A percentile compares a stretch with the other conserved stretches of the same genome.
Evolutionary conservation across 2,113 vertebrate genomes (phyloP).

Genomic region (Podarcis muralis): DNA sequence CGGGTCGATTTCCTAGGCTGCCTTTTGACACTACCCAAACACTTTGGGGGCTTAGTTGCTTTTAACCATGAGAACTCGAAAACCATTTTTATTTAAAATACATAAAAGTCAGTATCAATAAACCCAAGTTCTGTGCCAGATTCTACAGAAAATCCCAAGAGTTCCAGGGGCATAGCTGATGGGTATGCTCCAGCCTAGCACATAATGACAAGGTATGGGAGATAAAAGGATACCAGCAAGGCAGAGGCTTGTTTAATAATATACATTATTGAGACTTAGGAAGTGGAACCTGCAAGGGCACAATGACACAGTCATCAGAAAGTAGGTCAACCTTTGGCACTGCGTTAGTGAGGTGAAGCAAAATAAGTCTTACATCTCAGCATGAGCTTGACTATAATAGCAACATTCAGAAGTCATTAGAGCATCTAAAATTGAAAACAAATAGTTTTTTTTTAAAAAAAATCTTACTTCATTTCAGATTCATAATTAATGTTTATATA

Average conservation of each 20-base stretch:
- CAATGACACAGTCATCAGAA: neutral
- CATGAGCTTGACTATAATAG: neutral
- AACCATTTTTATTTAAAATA: neutral
- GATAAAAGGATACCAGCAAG: neutral
- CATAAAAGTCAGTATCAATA: neutral
- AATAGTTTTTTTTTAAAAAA: neutral
- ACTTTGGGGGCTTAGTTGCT: neutral
- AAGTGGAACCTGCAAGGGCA: neutral
- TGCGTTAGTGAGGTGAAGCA: neutral
- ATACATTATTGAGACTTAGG: neutral
- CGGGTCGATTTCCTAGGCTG: neutral
- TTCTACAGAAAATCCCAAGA: neutral
- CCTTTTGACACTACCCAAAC: neutral
- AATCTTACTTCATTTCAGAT: neutral
- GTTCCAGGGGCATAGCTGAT: neutral
- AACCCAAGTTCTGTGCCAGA: neutral
- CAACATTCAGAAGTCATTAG: neutral
- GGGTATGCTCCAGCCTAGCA: neutral
- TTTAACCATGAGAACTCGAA: neutral
- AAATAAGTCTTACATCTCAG: neutral
- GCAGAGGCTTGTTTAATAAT: neutral
- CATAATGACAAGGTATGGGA: neutral
- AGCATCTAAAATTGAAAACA: neutral
- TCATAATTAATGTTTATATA: neutral
- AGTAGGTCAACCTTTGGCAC: conserved; percentile 13